A percentile compares a stretch with the other conserved stretches of the same genome.
Conservation (phyloP, 2,888 invertebrate species). For the Apotomis turbidana region DNA sequence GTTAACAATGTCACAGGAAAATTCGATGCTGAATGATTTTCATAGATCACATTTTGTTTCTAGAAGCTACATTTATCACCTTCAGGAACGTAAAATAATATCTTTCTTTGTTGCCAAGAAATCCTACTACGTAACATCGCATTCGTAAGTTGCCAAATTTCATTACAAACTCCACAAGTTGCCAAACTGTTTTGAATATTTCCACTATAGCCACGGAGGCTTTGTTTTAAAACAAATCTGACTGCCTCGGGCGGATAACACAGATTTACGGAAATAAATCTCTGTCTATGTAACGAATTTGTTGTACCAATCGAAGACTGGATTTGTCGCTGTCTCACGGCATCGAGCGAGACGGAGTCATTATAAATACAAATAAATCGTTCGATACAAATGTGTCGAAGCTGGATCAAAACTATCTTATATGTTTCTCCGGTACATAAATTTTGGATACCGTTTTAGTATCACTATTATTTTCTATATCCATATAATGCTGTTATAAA, state of each 20-base stretch:
- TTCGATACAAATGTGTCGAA: background rate
- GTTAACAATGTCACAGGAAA: too few species aligned
- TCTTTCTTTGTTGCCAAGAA: too few species aligned
- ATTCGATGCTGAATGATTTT: too few species aligned
- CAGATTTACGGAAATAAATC: constrained; percentile 51
- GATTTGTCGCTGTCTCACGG: constrained; percentile 52
- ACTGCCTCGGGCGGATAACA: constrained; percentile 41
- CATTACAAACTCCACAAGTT: background rate
- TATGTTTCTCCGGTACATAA: too few species aligned
- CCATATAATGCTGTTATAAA: too few species aligned
- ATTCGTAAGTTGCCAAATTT: background rate
- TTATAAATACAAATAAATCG: constrained; percentile 16
- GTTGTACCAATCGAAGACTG: constrained; percentile 50
- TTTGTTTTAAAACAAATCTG: constrained; percentile 43
- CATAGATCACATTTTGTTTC: background rate
- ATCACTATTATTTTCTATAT: too few species aligned
- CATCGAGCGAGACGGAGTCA: constrained; percentile 27
- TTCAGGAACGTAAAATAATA: too few species aligned
- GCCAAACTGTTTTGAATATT: constrained; percentile 16
- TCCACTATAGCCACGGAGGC: constrained; percentile 10
- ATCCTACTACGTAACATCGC: background rate
- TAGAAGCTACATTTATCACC: too few species aligned
- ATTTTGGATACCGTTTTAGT: too few species aligned
- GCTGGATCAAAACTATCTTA: too few species aligned
- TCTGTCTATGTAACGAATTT: constrained; percentile 52